phyloP scores from a whole-genome alignment of 1,140 invertebrate species.

The Drosophila orosa region DNA sequence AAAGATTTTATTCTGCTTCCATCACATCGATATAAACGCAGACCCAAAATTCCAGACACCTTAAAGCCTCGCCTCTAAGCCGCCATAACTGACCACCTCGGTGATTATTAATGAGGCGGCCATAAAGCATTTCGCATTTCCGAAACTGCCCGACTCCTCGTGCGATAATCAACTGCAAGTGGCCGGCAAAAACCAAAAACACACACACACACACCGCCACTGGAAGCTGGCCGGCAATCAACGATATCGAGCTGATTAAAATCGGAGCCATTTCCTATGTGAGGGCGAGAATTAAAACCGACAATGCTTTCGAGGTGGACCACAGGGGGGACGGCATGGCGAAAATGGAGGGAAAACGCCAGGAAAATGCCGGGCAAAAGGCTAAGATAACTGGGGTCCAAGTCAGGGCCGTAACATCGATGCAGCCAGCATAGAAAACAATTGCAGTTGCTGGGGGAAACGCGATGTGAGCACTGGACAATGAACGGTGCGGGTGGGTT shows the following conservation, averaged over 20 bases:
- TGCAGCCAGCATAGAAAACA: constrained; percentile 66
- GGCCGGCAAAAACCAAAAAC: constrained; percentile 22
- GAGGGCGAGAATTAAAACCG: constrained; percentile 62
- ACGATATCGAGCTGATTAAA: constrained; percentile 71
- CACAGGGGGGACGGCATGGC: not conserved
- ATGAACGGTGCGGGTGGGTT: constrained; percentile 31
- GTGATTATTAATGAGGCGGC: constrained; percentile 31
- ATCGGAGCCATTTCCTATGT: constrained; percentile 55
- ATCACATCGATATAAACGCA: too few species aligned
- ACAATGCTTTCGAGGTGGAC: constrained; percentile 1
- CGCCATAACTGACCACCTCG: not conserved
- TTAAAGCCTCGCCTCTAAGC: constrained; percentile 14
- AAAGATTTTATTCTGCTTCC: too few species aligned
- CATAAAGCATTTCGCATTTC: constrained; percentile 17
- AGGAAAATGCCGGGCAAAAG: constrained; percentile 8
- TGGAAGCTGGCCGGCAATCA: constrained; percentile 46
- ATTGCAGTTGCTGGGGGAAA: constrained; percentile 56
- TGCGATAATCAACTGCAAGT: constrained; percentile 59
- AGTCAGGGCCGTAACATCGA: constrained; percentile 71
- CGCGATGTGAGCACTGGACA: constrained; percentile 37
- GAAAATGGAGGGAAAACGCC: not conserved
- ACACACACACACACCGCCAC: not conserved
- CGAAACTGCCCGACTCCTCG: constrained; percentile 13
- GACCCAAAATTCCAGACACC: too few species aligned
- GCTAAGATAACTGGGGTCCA: constrained; percentile 58